phyloP scores from a whole-genome alignment of 1,140 invertebrate genomes.

The Drosophila varians region DNA sequence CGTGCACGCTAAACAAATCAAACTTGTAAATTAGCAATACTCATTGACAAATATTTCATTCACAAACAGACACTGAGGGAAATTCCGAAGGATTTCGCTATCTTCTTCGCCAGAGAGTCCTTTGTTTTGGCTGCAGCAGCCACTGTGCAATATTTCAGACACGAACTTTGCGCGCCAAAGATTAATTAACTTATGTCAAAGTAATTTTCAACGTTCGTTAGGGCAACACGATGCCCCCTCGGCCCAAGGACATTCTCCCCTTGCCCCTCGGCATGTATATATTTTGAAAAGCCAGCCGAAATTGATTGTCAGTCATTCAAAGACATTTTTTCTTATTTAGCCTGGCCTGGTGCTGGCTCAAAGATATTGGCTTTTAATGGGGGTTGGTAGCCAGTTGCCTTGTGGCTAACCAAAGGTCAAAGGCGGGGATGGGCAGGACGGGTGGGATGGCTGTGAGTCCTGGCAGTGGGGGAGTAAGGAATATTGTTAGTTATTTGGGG shows the following conservation, averaged over 20 bases:
- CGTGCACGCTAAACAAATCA: slow-evolving; percentile 67
- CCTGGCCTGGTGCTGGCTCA: slow-evolving; percentile 22
- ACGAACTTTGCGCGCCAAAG: slow-evolving; percentile 82
- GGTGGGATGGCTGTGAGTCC: background rate
- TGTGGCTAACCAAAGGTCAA: slow-evolving; percentile 71
- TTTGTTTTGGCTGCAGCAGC: slow-evolving; percentile 4
- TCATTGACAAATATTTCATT: slow-evolving; percentile 83
- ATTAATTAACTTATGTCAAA: slow-evolving; percentile 84
- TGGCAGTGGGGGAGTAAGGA: background rate
- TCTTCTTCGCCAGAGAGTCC: slow-evolving; percentile 6
- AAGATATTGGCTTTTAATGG: slow-evolving; percentile 82
- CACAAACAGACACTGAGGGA: slow-evolving; percentile 31
- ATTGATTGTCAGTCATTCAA: slow-evolving; percentile 83
- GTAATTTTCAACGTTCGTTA: slow-evolving; percentile 83
- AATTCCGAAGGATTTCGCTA: slow-evolving; percentile 6
- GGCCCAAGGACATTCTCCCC: too few relatives aligned
- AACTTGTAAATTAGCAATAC: slow-evolving; percentile 83
- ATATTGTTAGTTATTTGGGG: slow-evolving; percentile 73
- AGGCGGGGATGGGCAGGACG: slow-evolving; percentile 1
- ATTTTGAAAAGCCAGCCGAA: slow-evolving; percentile 54
- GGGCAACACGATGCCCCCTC: slow-evolving; percentile 65
- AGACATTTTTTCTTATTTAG: slow-evolving; percentile 82
- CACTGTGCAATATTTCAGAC: slow-evolving; percentile 79
- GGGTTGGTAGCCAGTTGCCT: slow-evolving; percentile 46
- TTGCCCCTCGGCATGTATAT: background rate